phyloP scores from a whole-genome alignment of 1,140 invertebrate species.

The Drosophila grimshawi region DNA sequence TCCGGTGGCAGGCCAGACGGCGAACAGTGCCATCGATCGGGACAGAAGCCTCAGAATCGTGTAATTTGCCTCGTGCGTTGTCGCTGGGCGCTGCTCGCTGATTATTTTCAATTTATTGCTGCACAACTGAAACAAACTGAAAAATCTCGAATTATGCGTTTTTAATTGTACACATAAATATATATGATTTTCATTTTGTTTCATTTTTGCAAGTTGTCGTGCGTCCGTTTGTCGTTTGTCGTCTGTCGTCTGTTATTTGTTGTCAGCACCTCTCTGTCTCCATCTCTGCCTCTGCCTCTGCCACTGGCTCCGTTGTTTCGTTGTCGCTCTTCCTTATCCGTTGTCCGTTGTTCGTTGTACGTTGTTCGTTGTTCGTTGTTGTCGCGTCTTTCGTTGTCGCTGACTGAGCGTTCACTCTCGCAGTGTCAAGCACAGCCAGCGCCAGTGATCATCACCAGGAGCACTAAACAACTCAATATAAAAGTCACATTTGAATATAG shows the following conservation, averaged over 20 bases:
- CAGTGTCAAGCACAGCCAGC: constrained; percentile 64
- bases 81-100: constrained; percentile 55
- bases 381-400: constrained; percentile 66
- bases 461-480: constrained; percentile 14
- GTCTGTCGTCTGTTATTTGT: constrained; percentile 9
- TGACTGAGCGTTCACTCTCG: constrained; percentile 45
- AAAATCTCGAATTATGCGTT: constrained; percentile 53
- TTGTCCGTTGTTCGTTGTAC: constrained; percentile 18
- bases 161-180: constrained; percentile 44
- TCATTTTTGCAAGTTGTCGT: constrained; percentile 43
- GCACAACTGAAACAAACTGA: constrained; percentile 66
- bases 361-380: constrained; percentile 61
- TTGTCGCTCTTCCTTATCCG: constrained; percentile 36
- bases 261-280: constrained; percentile 12
- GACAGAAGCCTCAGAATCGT: constrained; percentile 75
- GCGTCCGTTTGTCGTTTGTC: constrained; percentile 37
- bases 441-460: constrained; percentile 57
- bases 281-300: constrained; percentile 14
- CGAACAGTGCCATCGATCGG: constrained; percentile 61
- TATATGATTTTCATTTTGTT: constrained; percentile 69
- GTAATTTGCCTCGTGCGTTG: constrained; percentile 80
- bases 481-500: background rate
- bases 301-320: constrained; percentile 21
- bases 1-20: constrained; percentile 63
- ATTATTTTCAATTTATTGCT: constrained; percentile 45